Evolutionary conservation across 2,113 vertebrate species (phyloP).

Genomic region (Grallaria varia): DNA sequence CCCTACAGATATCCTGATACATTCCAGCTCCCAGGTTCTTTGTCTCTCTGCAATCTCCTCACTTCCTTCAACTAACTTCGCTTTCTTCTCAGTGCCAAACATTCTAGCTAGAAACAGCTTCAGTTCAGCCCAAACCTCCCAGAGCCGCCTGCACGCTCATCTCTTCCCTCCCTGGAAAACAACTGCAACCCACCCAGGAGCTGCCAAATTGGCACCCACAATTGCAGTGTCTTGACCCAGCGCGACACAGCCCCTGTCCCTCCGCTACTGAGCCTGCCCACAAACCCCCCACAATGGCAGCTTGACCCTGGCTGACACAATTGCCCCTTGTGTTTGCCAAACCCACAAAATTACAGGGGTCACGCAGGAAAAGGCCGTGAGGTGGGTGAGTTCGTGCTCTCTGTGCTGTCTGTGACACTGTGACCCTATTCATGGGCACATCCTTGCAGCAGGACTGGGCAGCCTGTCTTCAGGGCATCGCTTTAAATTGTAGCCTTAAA

Average conservation of each 20-base stretch:
- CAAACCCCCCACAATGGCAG: conserved; percentile 62
- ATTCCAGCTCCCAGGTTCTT: background rate
- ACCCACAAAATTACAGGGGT: conserved; percentile 70
- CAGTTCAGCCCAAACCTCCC: background rate
- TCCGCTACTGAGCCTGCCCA: conserved; percentile 33
- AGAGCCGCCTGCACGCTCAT: background rate
- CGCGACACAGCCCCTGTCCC: conserved; percentile 40
- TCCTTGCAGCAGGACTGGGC: conserved; percentile 32
- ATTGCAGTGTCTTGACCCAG: conserved; percentile 54
- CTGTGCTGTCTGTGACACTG: conserved; percentile 58
- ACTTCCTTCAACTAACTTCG: background rate
- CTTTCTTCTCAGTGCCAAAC: background rate
- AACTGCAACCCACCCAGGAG: background rate
- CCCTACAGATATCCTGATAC: background rate
- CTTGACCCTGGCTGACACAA: conserved; percentile 63
- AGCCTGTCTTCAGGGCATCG: conserved; percentile 50
- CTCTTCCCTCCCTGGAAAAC: conserved; percentile 23
- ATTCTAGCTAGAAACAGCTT: conserved; percentile 17
- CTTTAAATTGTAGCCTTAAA: conserved; percentile 59
- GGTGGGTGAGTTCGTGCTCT: conserved; percentile 50
- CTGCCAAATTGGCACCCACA: conserved; percentile 60
- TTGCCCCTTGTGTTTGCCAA: conserved; percentile 64
- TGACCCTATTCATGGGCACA: conserved; percentile 62
- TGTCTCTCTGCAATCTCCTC: background rate
- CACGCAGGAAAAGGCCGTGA: conserved; percentile 15